Evolutionary conservation across 2,113 vertebrate species (phyloP).

Genomic region (Kryptolebias marmoratus): DNA sequence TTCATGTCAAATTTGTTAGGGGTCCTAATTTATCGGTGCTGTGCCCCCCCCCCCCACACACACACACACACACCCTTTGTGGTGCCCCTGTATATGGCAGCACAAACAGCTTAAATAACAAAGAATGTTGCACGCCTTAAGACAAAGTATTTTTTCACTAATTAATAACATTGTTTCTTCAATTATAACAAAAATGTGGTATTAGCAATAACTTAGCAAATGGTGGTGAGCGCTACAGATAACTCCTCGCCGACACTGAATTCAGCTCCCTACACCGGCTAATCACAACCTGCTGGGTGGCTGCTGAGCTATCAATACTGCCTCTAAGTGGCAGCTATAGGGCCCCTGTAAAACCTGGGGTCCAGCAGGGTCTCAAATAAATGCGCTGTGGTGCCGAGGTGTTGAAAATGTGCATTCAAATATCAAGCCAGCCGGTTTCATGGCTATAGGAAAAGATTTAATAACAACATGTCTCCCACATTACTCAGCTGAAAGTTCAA

Average conservation of each 20-base stretch:
- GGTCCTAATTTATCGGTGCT: too few species aligned
- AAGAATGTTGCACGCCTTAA: too few species aligned
- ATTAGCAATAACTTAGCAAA: too few species aligned
- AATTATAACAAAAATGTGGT: too few species aligned
- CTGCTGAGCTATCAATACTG: conserved; percentile 19
- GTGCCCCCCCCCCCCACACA: too few species aligned
- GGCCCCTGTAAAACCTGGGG: background rate
- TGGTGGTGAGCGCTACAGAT: conserved; percentile 56
- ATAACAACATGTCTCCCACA: conserved; percentile 77
- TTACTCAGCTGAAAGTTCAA: conserved; percentile 76
- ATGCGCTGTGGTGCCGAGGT: conserved; percentile 14
- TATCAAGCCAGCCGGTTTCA: conserved; percentile 58
- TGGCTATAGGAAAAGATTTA: conserved; percentile 73
- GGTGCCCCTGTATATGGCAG: too few species aligned
- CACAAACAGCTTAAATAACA: too few species aligned
- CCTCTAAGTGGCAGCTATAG: conserved; percentile 9
- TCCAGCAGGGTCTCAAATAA: conserved; percentile 21
- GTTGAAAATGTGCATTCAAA: conserved; percentile 49
- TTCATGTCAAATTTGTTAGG: too few species aligned
- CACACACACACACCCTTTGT: conserved; percentile 35
- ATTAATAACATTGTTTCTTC: too few species aligned
- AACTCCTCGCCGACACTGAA: background rate
- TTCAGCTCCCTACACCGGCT: conserved; percentile 22
- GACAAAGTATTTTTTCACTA: too few species aligned
- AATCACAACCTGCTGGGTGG: conserved; percentile 29